These are phyloP conservation scores for Clarias pachynema DNA, from an alignment of 2,797 vertebrate species.

Conservation along the genomic window DNA sequence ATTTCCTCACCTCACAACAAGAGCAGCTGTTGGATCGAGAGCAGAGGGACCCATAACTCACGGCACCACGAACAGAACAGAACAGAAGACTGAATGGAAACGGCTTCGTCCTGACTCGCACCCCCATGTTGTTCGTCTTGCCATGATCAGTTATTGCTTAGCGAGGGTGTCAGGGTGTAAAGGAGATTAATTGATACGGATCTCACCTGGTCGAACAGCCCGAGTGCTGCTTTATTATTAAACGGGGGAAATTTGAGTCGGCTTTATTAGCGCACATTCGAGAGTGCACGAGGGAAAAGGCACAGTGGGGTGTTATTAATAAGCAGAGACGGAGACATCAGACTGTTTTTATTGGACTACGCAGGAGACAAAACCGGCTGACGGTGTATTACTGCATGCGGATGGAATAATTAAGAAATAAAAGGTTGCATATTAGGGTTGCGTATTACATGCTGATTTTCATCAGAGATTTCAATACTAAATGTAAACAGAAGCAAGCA, in stretches of 20 bases:
- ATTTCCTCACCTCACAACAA: background rate
- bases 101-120: background rate
- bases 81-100: constrained; percentile 5
- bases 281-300: background rate
- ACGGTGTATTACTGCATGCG: background rate
- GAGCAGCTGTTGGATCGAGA: background rate
- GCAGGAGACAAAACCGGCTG: constrained; percentile 2
- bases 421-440: too few relatives aligned
- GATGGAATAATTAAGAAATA: background rate
- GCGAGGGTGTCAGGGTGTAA: constrained; percentile 23
- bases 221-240: constrained; percentile 49
- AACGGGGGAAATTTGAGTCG: constrained; percentile 29
- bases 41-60: constrained; percentile 14
- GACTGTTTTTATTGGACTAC: background rate
- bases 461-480: background rate
- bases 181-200: constrained; percentile 45
- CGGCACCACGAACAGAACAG: constrained; percentile 11
- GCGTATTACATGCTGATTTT: background rate
- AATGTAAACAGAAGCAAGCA: background rate
- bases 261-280: constrained; percentile 31
- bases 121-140: background rate
- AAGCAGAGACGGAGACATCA: background rate
- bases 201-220: constrained; percentile 5
- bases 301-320: background rate
- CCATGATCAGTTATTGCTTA: constrained; percentile 28